Evolutionary conservation across 2,797 vertebrate species (phyloP), one percentile per base, ranked within the genome.

Genomic region (Sardinella longiceps): DNA sequence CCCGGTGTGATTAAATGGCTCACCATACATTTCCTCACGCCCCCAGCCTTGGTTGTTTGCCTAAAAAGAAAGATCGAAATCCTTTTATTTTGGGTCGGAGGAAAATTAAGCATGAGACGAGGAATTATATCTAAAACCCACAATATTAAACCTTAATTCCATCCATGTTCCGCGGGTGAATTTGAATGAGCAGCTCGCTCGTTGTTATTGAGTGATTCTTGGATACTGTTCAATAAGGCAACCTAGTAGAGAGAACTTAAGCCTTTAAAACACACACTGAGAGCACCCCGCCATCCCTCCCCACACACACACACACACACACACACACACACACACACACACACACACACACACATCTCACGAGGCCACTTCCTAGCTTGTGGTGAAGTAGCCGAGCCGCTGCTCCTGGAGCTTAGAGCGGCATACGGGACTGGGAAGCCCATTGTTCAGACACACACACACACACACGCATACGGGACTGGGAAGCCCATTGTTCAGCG

Each of bases 71-170:
- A 87, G 86, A 77, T 77, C 18, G 53, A 89, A 91, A 88, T 87
- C 81, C 12, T 86, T 90, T 87, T 85, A 81, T 89, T 87, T 86
- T 84, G 30, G 81, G 81, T 33, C 85, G 88, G 85, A 84, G 84
- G 89, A 90, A 89, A 90, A 93, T 93, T 87, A 90, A 89, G 87
- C 85, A 93, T 89, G 87, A 85, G 86, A 85, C 37, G 84, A 91
- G 91, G 92, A 92, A 93, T 93, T 93, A 91, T 87, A 89, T 86
- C 85, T 87, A 92, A 93, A 93, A 90, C 88, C 90, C 89, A 85
- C 88, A 88, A 94, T 95, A 95, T 95, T 94, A 94, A 94, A 94
- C 92, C 84, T 84, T 94, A 94, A 95, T 95, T 92, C 93, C 89
- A 90, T 92, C 91, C 87, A 90, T 93, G 91, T 88, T 83, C 15